Percentiles rank a stretch among this genome's conserved stretches.
These are phyloP conservation scores for Sander vitreus DNA, from an alignment of 2,113 vertebrate species.

Conservation along the genomic window DNA sequence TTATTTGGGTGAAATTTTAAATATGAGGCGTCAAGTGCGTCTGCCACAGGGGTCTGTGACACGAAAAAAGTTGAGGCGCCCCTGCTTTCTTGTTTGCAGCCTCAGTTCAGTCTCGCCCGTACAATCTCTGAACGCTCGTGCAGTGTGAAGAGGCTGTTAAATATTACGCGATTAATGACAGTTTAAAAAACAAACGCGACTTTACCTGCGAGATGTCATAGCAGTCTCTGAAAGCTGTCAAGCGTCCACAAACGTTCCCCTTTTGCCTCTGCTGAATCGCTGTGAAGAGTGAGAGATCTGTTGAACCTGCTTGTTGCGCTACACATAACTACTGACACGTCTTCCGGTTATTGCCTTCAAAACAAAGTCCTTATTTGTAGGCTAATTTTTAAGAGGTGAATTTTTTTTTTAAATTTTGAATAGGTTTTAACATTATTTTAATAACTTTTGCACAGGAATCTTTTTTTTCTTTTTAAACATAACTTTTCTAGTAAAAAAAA, in stretches of 20 bases:
- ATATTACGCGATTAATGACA: neutral
- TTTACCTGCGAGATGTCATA: slow-evolving; percentile 92
- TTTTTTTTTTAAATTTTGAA: neutral
- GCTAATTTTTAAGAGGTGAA: neutral
- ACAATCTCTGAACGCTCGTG: neutral
- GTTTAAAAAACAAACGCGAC: slow-evolving; percentile 9
- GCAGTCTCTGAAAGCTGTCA: slow-evolving; percentile 73
- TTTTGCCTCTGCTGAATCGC: slow-evolving; percentile 21
- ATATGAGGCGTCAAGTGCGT: slow-evolving; percentile 12
- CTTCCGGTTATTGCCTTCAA: slow-evolving; percentile 64
- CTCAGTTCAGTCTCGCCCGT: slow-evolving; percentile 4
- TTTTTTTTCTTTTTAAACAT: neutral
- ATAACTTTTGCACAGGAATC: too few species aligned
- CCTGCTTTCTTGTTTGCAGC: neutral
- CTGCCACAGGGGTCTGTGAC: neutral
- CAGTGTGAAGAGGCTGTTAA: neutral
- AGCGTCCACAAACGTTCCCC: slow-evolving; percentile 61
- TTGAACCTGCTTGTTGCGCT: neutral
- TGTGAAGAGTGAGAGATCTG: slow-evolving; percentile 29
- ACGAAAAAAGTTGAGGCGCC: slow-evolving; percentile 53
- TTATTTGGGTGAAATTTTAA: neutral
- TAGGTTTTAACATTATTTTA: too few species aligned
- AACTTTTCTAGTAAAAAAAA: neutral
- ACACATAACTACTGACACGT: neutral
- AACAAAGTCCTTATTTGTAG: slow-evolving; percentile 26